Evolutionary conservation across 1,140 invertebrate species (phyloP).

Genomic region (Magallana ariakensis): DNA sequence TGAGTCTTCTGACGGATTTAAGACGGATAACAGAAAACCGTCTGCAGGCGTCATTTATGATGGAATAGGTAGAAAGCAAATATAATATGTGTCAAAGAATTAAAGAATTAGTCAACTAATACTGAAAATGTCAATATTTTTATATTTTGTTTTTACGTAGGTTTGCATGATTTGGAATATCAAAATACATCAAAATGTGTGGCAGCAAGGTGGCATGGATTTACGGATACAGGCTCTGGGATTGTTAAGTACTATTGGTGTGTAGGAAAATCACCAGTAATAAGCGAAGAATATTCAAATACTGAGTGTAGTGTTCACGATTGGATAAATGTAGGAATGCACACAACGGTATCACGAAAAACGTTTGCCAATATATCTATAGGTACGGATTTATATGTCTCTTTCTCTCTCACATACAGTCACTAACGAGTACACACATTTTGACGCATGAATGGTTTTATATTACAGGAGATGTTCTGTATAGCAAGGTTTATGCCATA

Average conservation of each 20-base stretch:
- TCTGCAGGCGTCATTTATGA: slow-evolving; percentile 51
- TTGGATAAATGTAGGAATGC: slow-evolving; percentile 36
- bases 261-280: not conserved
- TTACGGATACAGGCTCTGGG: slow-evolving; percentile 47
- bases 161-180: slow-evolving; percentile 54
- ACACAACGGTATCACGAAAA: slow-evolving; percentile 13
- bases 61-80: slow-evolving; percentile 50
- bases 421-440: not conserved
- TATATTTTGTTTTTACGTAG: not conserved
- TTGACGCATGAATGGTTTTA: not conserved
- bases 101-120: not conserved
- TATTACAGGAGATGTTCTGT: slow-evolving; percentile 60
- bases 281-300: slow-evolving; percentile 6
- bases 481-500: slow-evolving; percentile 64
- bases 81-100: not conserved
- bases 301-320: slow-evolving; percentile 15
- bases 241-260: slow-evolving; percentile 30
- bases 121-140: too few species aligned
- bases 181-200: slow-evolving; percentile 44
- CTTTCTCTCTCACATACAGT: not conserved
- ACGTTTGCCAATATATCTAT: slow-evolving; percentile 29
- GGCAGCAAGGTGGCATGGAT: slow-evolving; percentile 57
- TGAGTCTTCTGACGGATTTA: slow-evolving; percentile 53
- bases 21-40: slow-evolving; percentile 46
- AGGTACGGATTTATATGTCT: slow-evolving; percentile 33